Evolutionary conservation across 2,113 vertebrate species (phyloP).

Genomic region (Nycticebus coucang): DNA sequence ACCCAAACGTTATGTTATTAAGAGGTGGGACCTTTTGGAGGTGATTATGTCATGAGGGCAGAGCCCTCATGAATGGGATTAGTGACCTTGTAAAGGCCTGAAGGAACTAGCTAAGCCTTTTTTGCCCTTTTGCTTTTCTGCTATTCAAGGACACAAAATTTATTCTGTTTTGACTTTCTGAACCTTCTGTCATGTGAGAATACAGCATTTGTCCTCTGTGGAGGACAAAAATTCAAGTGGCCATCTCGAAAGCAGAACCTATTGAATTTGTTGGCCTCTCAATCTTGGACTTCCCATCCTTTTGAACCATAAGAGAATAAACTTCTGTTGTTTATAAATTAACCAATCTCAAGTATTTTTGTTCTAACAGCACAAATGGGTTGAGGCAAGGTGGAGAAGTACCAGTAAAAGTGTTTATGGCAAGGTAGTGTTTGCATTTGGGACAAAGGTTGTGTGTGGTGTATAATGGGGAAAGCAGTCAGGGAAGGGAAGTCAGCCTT

Average conservation of each 20-base stretch:
- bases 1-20: neutral
- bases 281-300: neutral
- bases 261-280: neutral
- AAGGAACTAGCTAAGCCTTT: neutral
- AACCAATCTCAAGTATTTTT: neutral
- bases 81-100: neutral
- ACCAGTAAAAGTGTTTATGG: neutral
- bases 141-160: neutral
- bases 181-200: neutral
- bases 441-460: neutral
- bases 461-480: neutral
- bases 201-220: neutral
- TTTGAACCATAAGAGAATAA: neutral
- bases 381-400: neutral
- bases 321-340: neutral
- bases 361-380: neutral
- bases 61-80: neutral
- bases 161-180: neutral
- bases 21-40: neutral
- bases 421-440: neutral
- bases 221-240: neutral
- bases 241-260: neutral
- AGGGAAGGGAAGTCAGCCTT: neutral
- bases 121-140: neutral
- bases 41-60: neutral